Conservation (phyloP, 2,797 vertebrate genomes). For the Sebastes melanostomus region DNA sequence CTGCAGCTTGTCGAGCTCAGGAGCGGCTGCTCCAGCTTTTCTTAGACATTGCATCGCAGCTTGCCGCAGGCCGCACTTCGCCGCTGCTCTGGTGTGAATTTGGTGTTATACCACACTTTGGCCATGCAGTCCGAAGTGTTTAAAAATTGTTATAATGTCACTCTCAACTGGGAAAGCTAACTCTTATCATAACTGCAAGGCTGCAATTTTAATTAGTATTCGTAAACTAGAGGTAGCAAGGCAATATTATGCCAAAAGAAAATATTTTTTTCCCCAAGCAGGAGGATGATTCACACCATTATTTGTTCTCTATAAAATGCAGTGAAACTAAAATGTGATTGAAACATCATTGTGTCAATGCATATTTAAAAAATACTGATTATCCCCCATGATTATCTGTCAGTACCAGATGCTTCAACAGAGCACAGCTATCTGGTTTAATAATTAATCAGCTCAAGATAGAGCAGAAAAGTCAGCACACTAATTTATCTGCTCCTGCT, state of each 20-base stretch:
- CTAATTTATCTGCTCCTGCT: background rate
- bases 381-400: background rate
- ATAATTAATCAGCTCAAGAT: constrained; percentile 6
- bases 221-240: background rate
- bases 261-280: background rate
- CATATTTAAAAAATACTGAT: background rate
- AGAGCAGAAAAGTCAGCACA: background rate
- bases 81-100: too few species aligned
- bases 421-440: background rate
- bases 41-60: accelerated
- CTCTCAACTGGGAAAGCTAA: background rate
- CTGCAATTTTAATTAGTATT: background rate
- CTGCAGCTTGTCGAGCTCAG: too few species aligned
- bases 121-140: background rate
- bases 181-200: background rate
- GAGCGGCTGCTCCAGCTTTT: too few species aligned
- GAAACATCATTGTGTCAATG: background rate
- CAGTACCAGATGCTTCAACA: background rate
- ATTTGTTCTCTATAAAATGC: background rate
- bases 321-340: background rate
- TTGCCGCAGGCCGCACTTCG: too few species aligned
- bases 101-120: too few species aligned
- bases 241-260: background rate
- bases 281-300: background rate
- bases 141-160: background rate